Evolutionary conservation across 2,888 invertebrate genomes (phyloP), one percentile per base, ranked within the genome.

Genomic region (Pilophorus perplexus): DNA sequence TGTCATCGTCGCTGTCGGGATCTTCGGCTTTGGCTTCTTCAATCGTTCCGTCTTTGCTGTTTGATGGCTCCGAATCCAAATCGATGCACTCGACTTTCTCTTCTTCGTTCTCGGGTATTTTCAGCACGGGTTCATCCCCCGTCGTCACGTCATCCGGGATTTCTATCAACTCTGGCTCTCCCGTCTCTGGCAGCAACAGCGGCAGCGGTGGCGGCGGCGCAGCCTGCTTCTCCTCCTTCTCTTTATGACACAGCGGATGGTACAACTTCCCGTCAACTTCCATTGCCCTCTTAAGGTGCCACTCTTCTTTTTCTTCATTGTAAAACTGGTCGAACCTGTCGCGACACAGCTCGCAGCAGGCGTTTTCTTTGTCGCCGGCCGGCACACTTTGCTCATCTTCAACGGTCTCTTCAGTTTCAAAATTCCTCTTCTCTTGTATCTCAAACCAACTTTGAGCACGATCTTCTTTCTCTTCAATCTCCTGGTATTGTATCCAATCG

Each of bases 241-340:
- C 95, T 71, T 93, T 90, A 73, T 88, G 87, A 78, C 96, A 96
- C 28, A 90, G 78, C 0, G 95, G 94, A 80, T 96, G 95, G 76
- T 92, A 96, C 72, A 87, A 86, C 70, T 84, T 83, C 0, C 83
- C 86, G 65, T 91, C 87, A 28, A 88, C 85, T 4, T 84, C 81
- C 18, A 90, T 81, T 0, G 96, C 93, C 75, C 92, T 89, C 69
- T 88, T 80, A 25, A 98, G 81, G 75, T 95, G 93, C 99, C 99
- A 99, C 76, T 94, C 96, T 77, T 99, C 99, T 71, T 88, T 86
- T 74, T 99, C 98, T 78, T 98, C 94, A 77, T 96, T 90, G 80
- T 91, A 99, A 80, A 93, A 96, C 77, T 93, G 90, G 72, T 94
- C 90, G 79, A 99, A 97, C 71, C 83, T 82, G 79, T 99, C 98